Evolutionary conservation across 2,797 vertebrate species (phyloP).

Genomic region (Microctenopoma steveboyesi): DNA sequence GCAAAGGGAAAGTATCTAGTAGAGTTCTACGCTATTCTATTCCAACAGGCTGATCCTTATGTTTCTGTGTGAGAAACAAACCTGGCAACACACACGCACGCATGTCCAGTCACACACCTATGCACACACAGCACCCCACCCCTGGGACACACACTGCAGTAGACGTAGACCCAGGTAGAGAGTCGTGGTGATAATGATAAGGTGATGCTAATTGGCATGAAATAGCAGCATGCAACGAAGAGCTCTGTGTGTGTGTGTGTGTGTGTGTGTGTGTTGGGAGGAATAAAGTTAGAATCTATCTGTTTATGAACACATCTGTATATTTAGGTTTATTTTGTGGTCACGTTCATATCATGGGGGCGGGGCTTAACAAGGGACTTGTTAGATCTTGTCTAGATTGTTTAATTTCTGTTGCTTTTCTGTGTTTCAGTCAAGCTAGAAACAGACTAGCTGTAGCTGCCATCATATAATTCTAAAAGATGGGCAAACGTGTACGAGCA

Average conservation of each 20-base stretch:
- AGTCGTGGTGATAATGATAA: constrained; percentile 45
- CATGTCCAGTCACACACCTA: constrained; percentile 7
- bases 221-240: background rate
- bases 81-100: constrained; percentile 8
- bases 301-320: background rate
- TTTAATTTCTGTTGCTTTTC: too few species aligned
- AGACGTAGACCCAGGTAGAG: constrained; percentile 10
- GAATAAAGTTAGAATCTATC: background rate
- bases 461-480: too few species aligned
- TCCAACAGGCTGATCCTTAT: background rate
- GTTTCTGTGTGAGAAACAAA: background rate
- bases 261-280: too few species aligned
- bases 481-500: too few species aligned
- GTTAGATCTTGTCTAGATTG: too few species aligned
- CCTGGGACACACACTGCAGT: too few species aligned
- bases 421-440: too few species aligned
- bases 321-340: background rate
- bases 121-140: background rate
- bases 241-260: background rate
- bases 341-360: background rate
- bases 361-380: too few species aligned
- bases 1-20: constrained; percentile 54
- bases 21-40: constrained; percentile 19
- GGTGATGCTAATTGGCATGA: constrained; percentile 36
- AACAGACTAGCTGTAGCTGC: too few species aligned